A percentile compares a stretch with the other conserved stretches of the same genome.
These are phyloP conservation scores for Blastobasis lacticolella DNA, from an alignment of 2,888 invertebrate species.

Conservation along the genomic window DNA sequence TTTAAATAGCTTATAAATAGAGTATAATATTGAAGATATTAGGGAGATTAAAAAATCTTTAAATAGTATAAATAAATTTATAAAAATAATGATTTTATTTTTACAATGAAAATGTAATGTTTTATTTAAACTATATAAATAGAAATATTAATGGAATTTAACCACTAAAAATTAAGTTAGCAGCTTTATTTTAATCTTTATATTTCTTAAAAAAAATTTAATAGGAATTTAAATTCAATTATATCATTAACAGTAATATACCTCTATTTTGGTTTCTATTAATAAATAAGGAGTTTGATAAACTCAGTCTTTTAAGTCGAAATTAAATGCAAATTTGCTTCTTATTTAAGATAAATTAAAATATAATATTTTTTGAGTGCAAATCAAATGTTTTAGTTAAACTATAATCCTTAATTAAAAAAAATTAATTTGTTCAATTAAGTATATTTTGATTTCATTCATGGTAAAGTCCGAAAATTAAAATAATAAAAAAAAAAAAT, in stretches of 20 bases:
- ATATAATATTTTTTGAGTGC: constrained; percentile 62
- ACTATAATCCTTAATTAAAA: constrained; percentile 44
- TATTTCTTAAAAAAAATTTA: constrained; percentile 68
- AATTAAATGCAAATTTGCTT: no score
- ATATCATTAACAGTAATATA: constrained; percentile 80
- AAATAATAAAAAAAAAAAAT: constrained; percentile 65
- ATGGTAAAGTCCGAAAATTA: constrained; percentile 60
- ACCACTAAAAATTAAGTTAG: constrained; percentile 77
- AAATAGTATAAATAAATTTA: constrained; percentile 31
- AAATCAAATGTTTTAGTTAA: constrained; percentile 56
- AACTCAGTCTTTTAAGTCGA: constrained; percentile 66
- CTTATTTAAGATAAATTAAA: no score
- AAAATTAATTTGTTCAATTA: constrained; percentile 49
- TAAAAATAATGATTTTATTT: constrained; percentile 60
- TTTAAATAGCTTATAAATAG: no score
- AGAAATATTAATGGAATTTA: constrained; percentile 67
- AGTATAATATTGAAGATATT: constrained; percentile 60
- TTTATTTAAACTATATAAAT: constrained; percentile 79
- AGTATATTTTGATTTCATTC: constrained; percentile 61
- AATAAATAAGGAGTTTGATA: constrained; percentile 73
- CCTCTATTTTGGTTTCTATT: constrained; percentile 77
- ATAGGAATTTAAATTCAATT: constrained; percentile 74
- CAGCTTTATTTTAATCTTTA: constrained; percentile 70
- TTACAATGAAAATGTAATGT: constrained; percentile 80
- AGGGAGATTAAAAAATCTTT: constrained; percentile 41